Evolutionary conservation across 2,113 vertebrate species (phyloP), one percentile per base, ranked within the genome.

Genomic region (Clarias macrocephalus): DNA sequence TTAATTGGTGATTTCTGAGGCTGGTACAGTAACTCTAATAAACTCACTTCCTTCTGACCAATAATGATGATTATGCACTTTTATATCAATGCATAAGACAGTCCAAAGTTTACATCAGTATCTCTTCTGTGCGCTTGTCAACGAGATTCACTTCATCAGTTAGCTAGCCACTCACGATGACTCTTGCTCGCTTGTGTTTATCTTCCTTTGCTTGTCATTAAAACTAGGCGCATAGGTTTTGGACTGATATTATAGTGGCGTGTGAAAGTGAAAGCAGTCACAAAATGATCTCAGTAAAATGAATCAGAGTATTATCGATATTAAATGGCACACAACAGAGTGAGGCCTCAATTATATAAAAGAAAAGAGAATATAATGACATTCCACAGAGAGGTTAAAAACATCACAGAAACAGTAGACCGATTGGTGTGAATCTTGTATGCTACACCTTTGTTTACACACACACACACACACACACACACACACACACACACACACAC

Each of bases 151-250:
- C 30, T 70, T 70, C 13, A 10, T 70, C 33, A 42, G 42, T 23
- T 54, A 54, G 75, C 3, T 56, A 16, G n/a, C 28, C 3, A 15
- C 12, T 28, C n/a, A 28, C 1, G 5, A 13, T 80, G 15, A 57
- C 25, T 4, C 25, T 25, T 10, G 23, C 75, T 56, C 42, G n/a
- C 75, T 4, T 56, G 23, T 56, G 62, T 77, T 54, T 16, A 23
- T n/a, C 76, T 25, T 28, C 19, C 76, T 57, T 52, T 54, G 42
- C 73, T 15, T 21, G n/a, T 79, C 76, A 79, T 79, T 79, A 79
- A 19, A 52, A 79, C 12, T 16, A 12, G 28, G 48, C 18, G 5
- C 25, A 56, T n/a, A 59, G 30, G 57, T 80, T 21, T 25, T 16
- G 25, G 28, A 16, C 0, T 6, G 11, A 70, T 37, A 37, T 21